Evolutionary conservation across 2,113 vertebrate species (phyloP), one percentile per base, ranked within the genome.

Genomic region (Hepsetus odoe): DNA sequence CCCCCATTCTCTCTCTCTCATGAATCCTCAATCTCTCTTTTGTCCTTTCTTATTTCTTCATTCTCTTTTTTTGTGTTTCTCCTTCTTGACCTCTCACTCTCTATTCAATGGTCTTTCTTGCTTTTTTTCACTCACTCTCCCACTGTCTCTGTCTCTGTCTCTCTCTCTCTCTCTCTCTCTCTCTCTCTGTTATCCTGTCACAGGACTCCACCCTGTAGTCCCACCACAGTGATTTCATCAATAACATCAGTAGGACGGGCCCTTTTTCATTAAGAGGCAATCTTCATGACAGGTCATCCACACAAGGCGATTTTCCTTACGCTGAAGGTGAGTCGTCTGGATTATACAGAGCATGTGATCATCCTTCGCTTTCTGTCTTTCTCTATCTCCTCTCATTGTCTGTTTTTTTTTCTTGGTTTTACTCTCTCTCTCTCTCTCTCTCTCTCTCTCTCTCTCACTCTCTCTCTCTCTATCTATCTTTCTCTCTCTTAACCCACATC

Each of bases 221-320:
- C 58, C 61, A 70, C 35, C 80, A 84, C 77, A 81, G 84, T 82
- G 56, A 81, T 76, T 79, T 74, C 72, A 88, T 85, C 85, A 83
- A 78, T 86, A 73, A 79, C n/a, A 30, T 74, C 69, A 85, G 44
- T 82, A 65, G 44, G 66, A 65, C 28, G 74, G 86, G 83, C 78
- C 87, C 78, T 82, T 59, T 89, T 90, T 89, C 83, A 88, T 90
- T 87, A 87, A 78, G 74, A 77, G 80, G 80, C 81, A 77, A 82
- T 89, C 56, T 86, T 82, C 86, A 62, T 85, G 82, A 87, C 81
- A 85, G 42, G 71, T 67, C 82, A 86, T 86, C 76, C 80, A 84
- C 66, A 66, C 49, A 77, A 53, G 74, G 79, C 83, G 77, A 85
- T 86, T 20, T 82, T 86, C 76, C 76, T 85, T 35, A 49, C n/a